Percentiles rank a stretch among this genome's conserved stretches.
These are phyloP conservation scores for Bombus huntii DNA, from an alignment of 1,140 invertebrate genomes.

Conservation along the genomic window DNA sequence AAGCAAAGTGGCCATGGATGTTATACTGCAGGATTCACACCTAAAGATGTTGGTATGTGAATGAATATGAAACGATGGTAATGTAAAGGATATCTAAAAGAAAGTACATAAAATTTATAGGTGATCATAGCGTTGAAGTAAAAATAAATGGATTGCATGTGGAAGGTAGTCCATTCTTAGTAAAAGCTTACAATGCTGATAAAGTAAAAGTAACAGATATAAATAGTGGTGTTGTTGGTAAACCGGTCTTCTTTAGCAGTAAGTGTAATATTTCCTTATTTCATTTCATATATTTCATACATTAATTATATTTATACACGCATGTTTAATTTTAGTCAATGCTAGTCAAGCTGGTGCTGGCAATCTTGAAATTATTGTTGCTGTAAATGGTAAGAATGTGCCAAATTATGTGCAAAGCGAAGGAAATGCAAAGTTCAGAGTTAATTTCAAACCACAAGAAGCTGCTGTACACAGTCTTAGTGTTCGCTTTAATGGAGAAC, in stretches of 20 bases:
- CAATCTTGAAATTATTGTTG: constrained; percentile 98
- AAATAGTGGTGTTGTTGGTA: constrained; percentile 93
- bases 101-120: constrained; percentile 73
- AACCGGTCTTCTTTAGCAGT: constrained; percentile 96
- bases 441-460: constrained; percentile 98
- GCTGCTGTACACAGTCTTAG: constrained; percentile 93
- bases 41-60: constrained; percentile 90
- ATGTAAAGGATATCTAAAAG: not conserved
- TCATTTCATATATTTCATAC: not conserved
- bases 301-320: not conserved
- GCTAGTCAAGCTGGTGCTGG: constrained; percentile 94
- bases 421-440: constrained; percentile 96
- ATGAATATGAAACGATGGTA: not conserved
- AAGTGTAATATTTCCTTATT: constrained; percentile 82
- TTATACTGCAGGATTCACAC: constrained; percentile 90
- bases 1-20: constrained; percentile 76
- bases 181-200: constrained; percentile 97
- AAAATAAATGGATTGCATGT: constrained; percentile 91
- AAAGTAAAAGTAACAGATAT: constrained; percentile 96
- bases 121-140: constrained; percentile 96
- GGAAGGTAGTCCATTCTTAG: constrained; percentile 96
- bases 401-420: constrained; percentile 99
- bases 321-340: constrained; percentile 85
- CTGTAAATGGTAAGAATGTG: constrained; percentile 98
- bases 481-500: constrained; percentile 97